Conservation (phyloP, 1,140 invertebrate genomes). For the Drosophila nikananu region DNA sequence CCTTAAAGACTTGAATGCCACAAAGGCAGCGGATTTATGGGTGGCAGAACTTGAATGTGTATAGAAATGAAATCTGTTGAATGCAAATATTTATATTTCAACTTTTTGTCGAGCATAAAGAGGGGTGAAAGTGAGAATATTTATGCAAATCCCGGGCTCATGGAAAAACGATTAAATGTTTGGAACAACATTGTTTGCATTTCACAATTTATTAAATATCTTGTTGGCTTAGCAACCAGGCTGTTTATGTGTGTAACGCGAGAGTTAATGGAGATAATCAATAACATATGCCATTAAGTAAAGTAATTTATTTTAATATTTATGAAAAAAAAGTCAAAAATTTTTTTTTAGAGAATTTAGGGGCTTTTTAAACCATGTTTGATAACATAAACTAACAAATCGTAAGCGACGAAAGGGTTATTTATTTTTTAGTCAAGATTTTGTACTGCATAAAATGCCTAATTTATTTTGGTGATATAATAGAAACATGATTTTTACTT, state of each 20-base stretch:
- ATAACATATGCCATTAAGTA: not conserved
- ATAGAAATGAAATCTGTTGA: constrained; percentile 52
- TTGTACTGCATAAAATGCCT: not conserved
- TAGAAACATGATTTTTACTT: not conserved
- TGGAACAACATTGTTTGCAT: constrained; percentile 7
- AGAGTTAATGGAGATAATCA: not conserved
- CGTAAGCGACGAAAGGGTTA: no score
- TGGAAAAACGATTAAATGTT: constrained; percentile 17
- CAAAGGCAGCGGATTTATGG: constrained; percentile 37
- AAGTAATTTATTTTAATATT: not conserved
- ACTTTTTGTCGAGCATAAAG: not conserved
- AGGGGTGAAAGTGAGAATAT: not conserved
- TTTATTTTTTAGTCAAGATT: not conserved
- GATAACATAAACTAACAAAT: no score
- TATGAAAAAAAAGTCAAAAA: not conserved
- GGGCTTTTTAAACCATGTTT: no score
- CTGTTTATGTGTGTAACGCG: not conserved
- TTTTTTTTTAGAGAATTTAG: no score
- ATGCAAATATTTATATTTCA: constrained; percentile 43
- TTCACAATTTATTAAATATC: constrained; percentile 14
- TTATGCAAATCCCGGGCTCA: constrained; percentile 29
- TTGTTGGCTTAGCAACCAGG: constrained; percentile 14
- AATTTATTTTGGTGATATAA: not conserved
- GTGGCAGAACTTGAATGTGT: constrained; percentile 26
- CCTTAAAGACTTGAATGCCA: constrained; percentile 30